Conservation (phyloP, 2,113 vertebrate genomes). For the Leptobrachium ailaonicum region DNA sequence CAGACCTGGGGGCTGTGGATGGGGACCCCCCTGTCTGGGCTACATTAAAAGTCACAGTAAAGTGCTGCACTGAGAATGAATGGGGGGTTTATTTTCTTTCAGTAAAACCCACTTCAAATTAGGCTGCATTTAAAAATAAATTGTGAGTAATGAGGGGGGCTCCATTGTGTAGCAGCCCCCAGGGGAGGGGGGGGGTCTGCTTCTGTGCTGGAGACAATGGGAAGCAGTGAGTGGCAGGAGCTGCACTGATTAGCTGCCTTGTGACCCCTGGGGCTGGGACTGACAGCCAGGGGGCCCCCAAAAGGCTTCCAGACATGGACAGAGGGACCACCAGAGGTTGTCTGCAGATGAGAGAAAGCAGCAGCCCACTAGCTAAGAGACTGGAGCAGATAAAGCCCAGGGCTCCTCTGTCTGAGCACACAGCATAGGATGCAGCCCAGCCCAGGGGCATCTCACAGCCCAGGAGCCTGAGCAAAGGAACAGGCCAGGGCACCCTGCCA, state of each 20-base stretch:
- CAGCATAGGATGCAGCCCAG: not conserved
- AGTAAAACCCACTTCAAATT: conserved; percentile 41
- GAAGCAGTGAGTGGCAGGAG: conserved; percentile 43
- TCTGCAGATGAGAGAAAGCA: conserved; percentile 8
- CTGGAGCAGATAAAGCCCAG: not conserved
- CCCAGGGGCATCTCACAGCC: not conserved
- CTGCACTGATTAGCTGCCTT: conserved; percentile 49
- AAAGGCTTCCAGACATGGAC: conserved; percentile 26
- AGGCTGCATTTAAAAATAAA: conserved; percentile 48
- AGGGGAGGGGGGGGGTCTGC: conserved; percentile 5
- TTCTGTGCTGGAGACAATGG: conserved; percentile 42
- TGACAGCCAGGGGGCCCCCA: conserved; percentile 19
- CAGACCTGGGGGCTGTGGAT: too few species aligned
- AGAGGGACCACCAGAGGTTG: conserved; percentile 26
- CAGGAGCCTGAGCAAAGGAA: too few species aligned
- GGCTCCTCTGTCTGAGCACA: not conserved
- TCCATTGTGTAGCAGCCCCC: conserved; percentile 37
- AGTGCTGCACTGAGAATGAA: not conserved
- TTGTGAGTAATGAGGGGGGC: conserved; percentile 35
- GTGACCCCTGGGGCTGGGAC: conserved; percentile 44
- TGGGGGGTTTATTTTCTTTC: conserved; percentile 5
- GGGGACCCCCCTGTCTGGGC: too few species aligned
- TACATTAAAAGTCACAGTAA: too few species aligned
- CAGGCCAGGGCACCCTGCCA: too few species aligned
- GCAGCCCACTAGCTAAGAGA: not conserved